Percentiles rank a stretch among this genome's conserved stretches.
These are phyloP conservation scores for Chiloscyllium punctatum DNA, from an alignment of 2,797 vertebrate species.

Conservation along the genomic window DNA sequence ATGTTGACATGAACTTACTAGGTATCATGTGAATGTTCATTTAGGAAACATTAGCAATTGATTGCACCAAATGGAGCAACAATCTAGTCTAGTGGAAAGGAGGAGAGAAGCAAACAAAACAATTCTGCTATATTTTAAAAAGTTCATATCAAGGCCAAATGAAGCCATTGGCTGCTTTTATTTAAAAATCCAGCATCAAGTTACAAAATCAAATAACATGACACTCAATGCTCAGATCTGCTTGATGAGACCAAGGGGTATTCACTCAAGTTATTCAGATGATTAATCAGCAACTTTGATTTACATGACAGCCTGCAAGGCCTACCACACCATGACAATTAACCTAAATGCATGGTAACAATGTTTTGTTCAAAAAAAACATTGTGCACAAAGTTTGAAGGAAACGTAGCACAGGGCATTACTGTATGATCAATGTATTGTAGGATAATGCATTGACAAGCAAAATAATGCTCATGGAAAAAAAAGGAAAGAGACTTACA, in stretches of 20 bases:
- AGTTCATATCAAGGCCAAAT: background rate
- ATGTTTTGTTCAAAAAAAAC: background rate
- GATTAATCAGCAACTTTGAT: background rate
- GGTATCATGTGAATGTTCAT: background rate
- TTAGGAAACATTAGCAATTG: background rate
- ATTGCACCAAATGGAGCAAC: background rate
- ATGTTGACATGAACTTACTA: background rate
- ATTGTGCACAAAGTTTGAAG: background rate
- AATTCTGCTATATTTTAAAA: background rate
- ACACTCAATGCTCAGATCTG: background rate
- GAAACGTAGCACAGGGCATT: background rate
- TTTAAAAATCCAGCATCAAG: background rate
- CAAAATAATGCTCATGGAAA: background rate
- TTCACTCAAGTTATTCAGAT: background rate
- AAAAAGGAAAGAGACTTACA: slow-evolving; percentile 55
- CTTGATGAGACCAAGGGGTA: background rate
- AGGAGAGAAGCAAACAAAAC: background rate
- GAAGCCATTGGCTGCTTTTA: background rate
- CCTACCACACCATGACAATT: background rate
- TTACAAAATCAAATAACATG: background rate
- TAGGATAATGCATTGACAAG: background rate
- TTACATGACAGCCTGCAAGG: background rate
- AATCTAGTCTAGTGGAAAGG: background rate
- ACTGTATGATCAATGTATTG: background rate
- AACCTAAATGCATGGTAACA: no score